Percentiles rank a stretch among this genome's conserved stretches.
Evolutionary conservation across 2,797 vertebrate species (phyloP).

Genomic region (Hippocampus kuda): DNA sequence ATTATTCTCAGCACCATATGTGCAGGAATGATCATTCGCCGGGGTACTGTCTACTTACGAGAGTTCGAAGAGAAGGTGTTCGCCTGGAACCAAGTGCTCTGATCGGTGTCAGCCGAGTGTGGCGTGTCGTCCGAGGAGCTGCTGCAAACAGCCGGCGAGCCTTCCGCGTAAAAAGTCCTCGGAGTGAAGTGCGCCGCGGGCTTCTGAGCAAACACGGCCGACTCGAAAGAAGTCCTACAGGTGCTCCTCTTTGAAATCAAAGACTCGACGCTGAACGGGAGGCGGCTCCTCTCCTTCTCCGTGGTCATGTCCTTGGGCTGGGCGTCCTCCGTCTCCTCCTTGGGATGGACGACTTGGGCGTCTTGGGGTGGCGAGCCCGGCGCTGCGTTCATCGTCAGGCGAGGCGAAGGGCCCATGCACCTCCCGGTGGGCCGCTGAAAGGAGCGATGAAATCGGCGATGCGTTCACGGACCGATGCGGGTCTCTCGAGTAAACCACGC

Average conservation of each 20-base stretch:
- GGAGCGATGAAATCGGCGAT: constrained; percentile 33
- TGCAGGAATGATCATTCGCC: too few species aligned
- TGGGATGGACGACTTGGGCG: constrained; percentile 51
- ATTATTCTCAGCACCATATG: not conserved
- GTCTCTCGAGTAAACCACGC: constrained; percentile 28
- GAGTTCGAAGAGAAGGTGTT: constrained; percentile 59
- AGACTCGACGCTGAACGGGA: constrained; percentile 79
- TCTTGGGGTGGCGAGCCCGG: constrained; percentile 62
- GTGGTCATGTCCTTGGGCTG: constrained; percentile 62
- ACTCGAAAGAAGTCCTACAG: constrained; percentile 63
- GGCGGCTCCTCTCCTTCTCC: constrained; percentile 61
- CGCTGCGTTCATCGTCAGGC: constrained; percentile 65
- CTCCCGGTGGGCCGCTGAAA: constrained; percentile 36
- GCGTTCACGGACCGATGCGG: constrained; percentile 36
- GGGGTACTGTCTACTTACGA: constrained; percentile 64
- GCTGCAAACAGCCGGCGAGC: constrained; percentile 53
- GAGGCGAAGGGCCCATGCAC: constrained; percentile 68
- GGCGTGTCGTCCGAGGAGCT: constrained; percentile 63
- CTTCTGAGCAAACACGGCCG: constrained; percentile 37
- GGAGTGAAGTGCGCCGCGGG: constrained; percentile 54
- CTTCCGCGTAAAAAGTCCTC: constrained; percentile 66
- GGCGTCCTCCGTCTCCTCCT: constrained; percentile 60
- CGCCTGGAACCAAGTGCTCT: constrained; percentile 69
- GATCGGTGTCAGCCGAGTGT: constrained; percentile 66
- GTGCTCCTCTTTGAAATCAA: constrained; percentile 70